Percentiles rank a stretch among this genome's conserved stretches.
phyloP scores from a whole-genome alignment of 2,113 vertebrate species.

The Halcyon senegalensis region DNA sequence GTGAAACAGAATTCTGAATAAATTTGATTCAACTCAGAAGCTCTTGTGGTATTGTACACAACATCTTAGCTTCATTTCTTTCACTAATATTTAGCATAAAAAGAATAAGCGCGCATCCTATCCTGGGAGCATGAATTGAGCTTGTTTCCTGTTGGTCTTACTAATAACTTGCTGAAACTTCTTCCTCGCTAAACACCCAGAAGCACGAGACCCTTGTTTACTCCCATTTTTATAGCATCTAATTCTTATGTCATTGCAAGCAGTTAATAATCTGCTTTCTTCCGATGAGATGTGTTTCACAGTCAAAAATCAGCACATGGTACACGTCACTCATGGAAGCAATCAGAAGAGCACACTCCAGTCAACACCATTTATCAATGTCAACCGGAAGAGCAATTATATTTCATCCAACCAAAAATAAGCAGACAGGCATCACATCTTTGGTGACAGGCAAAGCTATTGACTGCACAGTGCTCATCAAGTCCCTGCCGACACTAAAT shows the following conservation, averaged over 20 bases:
- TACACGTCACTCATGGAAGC: conserved; percentile 13
- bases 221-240: not conserved
- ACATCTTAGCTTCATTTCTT: not conserved
- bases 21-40: not conserved
- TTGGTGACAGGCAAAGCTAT: conserved; percentile 51
- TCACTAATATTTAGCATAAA: not conserved
- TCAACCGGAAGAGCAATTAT: conserved; percentile 73
- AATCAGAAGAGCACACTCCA: conserved; percentile 62
- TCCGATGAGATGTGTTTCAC: conserved; percentile 6
- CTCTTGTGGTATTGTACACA: not conserved
- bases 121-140: not conserved
- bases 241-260: conserved; percentile 7
- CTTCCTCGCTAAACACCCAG: not conserved
- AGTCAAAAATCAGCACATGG: conserved; percentile 37
- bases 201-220: not conserved
- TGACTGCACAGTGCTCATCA: not conserved
- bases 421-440: conserved; percentile 43
- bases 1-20: not conserved
- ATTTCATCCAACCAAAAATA: conserved; percentile 66
- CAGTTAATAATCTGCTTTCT: not conserved
- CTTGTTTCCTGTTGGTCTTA: not conserved
- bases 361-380: conserved; percentile 73
- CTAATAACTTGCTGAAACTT: not conserved
- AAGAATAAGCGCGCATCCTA: not conserved
- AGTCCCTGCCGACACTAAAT: not conserved